Evolutionary conservation across 1,140 invertebrate species (phyloP).

Genomic region (Asbolus verrucosus): DNA sequence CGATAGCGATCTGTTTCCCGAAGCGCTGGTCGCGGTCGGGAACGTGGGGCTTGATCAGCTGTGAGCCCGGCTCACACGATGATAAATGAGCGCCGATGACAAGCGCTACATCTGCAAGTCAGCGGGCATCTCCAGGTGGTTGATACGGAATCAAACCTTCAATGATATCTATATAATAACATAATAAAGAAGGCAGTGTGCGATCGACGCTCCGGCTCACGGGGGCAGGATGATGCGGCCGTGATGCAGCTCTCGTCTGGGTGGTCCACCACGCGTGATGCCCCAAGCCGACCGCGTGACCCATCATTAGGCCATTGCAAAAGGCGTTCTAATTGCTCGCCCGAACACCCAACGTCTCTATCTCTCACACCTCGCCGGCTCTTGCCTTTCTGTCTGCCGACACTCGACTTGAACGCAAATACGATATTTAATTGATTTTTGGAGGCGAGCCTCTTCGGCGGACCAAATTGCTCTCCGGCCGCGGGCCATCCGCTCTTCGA

Average conservation of each 20-base stretch:
- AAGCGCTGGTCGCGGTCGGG: too few species aligned
- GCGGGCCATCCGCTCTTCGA: too few species aligned
- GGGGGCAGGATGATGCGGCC: constrained; percentile 38
- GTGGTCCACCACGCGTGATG: constrained; percentile 58
- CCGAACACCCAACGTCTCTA: constrained; percentile 60
- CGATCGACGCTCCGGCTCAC: constrained; percentile 23
- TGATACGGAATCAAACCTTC: constrained; percentile 44
- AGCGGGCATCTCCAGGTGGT: constrained; percentile 43
- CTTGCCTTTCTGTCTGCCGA: constrained; percentile 29
- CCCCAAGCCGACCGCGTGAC: constrained; percentile 56
- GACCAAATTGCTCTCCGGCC: not conserved
- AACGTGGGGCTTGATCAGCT: not conserved
- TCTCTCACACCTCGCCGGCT: constrained; percentile 51
- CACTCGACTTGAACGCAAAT: constrained; percentile 1
- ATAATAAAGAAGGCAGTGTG: constrained; percentile 45
- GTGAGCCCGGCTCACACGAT: constrained; percentile 11
- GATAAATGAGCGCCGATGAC: constrained; percentile 44
- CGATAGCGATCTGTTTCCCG: too few species aligned
- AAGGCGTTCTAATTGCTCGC: constrained; percentile 61
- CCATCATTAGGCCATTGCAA: constrained; percentile 62
- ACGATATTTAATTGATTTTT: constrained; percentile 5
- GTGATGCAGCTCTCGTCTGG: constrained; percentile 51
- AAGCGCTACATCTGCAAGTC: constrained; percentile 46
- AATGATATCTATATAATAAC: constrained; percentile 48
- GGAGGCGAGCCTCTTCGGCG: not conserved